Base-by-base conservation (phyloP, 2,113 vertebrate species). In the Serinus canaria region DNA sequence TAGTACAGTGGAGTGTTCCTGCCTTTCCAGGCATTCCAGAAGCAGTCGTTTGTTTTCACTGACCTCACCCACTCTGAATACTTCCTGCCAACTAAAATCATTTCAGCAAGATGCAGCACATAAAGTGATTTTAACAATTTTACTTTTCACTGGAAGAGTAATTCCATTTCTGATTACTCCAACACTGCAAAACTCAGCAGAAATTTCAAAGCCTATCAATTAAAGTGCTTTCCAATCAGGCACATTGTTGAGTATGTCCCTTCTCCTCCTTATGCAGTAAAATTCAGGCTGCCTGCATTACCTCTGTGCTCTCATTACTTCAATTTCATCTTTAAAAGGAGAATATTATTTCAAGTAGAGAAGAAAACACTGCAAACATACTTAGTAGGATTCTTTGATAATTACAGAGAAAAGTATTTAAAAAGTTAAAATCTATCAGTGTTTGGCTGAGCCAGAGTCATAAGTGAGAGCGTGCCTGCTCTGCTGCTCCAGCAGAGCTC, bases 191-290 rank as follows among this genome's bases (percentile, higher is more conserved):
- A 86, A 82, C 92, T 97, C 96, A 97, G 96, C 97, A 94, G 82
- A 97, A 97, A 97, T 95, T 92, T 96, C 85, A 87, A 94, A 95
- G 92, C 56, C 91, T 96, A 96, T 98, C 92, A 96, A 95, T 96
- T 97, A 96, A 95, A 96, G 58, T 69, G 49, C 92, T 98, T 97
- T 88, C 75, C 83, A 98, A 96, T 97, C 95, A 97, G 95, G 97
- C 94, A 84, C 85, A 94, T 96, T 96, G 95, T 96, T 96, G 87
- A 96, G 86, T 92, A 41, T 87, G 81, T 93, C 66, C 62, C 69
- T 92, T 80, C 89, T 94, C 96, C 77, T 89, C 92, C 83, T 90
- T 74, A 56, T 8, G 35, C 89, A 60, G 39, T 90, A 49, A 91
- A 92, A 87, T 84, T 73, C 53, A 49, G 44, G 60, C 68, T 90